phyloP scores from a whole-genome alignment of 92 coral and sea anemone genomes.

The Metridium senile region DNA sequence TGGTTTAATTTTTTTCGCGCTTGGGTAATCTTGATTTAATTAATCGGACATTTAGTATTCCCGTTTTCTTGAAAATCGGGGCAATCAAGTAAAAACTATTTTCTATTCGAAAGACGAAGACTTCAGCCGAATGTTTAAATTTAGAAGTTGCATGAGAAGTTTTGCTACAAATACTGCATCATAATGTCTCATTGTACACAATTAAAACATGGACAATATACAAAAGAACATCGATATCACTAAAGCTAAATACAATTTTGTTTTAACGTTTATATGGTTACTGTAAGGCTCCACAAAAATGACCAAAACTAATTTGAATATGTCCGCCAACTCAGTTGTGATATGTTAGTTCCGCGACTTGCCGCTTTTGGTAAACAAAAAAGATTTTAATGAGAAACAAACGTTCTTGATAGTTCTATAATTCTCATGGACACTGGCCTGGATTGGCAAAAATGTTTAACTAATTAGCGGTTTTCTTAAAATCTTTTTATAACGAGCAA shows the following conservation, averaged over 20 bases:
- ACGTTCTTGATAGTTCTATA: background rate
- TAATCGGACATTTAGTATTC: background rate
- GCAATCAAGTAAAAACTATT: too few relatives aligned
- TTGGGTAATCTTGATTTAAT: too few relatives aligned
- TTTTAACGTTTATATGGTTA: background rate
- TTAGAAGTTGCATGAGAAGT: background rate
- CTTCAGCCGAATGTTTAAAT: background rate
- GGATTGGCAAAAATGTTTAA: too few relatives aligned
- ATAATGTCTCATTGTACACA: background rate
- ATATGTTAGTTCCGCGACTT: too few relatives aligned
- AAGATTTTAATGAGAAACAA: background rate
- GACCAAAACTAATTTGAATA: background rate
- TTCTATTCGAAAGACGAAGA: too few relatives aligned
- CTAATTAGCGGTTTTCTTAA: too few relatives aligned
- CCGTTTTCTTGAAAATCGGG: background rate
- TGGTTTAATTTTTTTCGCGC: too few relatives aligned
- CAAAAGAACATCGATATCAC: background rate
- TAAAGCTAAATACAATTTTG: background rate
- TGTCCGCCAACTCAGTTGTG: too few relatives aligned
- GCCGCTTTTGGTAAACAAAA: background rate
- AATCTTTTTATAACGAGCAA: too few relatives aligned
- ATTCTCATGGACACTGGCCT: too few relatives aligned
- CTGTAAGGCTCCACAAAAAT: background rate
- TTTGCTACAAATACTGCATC: background rate
- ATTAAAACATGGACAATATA: background rate